Base-by-base conservation (phyloP, 2,797 vertebrate genomes). In the Echeneis naucrates region DNA sequence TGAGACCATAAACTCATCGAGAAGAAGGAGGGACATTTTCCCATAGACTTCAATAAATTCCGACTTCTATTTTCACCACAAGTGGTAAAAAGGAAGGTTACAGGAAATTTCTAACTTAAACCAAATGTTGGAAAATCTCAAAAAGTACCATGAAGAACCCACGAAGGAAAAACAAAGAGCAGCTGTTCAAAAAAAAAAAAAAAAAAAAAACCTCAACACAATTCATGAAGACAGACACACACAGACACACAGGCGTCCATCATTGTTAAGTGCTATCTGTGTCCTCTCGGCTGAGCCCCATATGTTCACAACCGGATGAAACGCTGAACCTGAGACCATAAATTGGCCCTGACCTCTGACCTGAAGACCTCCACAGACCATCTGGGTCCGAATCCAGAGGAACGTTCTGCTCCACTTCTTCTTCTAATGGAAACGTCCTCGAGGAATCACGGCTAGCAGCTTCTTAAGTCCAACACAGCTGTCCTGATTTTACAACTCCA, bases 341-440 rank as follows among this genome's bases (percentile, higher is more conserved):
- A 88, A 82, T 85, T 69, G 72, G 62, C 59, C 56, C 72, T 40
- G 16, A 79, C 68, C 81, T 70, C 63, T 54, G 5, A 76, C 83
- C 85, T 27, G 51, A 35, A 57, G 69, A 38, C 27, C 27, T 32
- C 65, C 12, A 42, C 40, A 5, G 53, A 50, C 80, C 78, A 86
- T 88, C 82, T 88, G 82, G 38, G 54, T 9, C 44, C 1, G 54
- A 48, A 38, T 30, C 37, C 7, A 45, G n/a, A 35, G 35, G 23
- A 16, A 27, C 17, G 56, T 37, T 27, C 10, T 47, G 13, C 17
- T 51, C 50, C 26, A 44, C 58, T 21, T 11, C 16, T 24, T 57
- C 26, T 23, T 57, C 53, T 27, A 8, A 26, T 19, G n/a, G 23
- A 33, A 21, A 40, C 16, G 2, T 35, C 30, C 5, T 16, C 9